Base-by-base conservation (phyloP, 1,140 invertebrate genomes). In the Goniozus legneri region DNA sequence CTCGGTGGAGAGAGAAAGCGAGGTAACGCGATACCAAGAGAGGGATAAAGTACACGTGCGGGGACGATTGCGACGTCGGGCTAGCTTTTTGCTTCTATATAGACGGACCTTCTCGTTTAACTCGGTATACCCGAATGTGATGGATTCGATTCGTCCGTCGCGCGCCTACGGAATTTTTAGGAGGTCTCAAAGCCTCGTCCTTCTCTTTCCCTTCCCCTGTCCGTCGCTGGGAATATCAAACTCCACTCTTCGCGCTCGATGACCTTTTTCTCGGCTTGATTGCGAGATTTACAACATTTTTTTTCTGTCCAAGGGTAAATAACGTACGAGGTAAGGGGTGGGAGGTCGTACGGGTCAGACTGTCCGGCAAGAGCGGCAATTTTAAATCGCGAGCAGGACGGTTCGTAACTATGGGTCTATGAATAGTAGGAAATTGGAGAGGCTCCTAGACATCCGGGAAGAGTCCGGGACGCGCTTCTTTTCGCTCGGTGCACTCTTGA, bases 391-490 rank as follows among this genome's bases (percentile, higher is more conserved):
- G 24, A 13, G 32, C 6, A 13, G 6, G 32, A 15, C 4, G 34
- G 10, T 38, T 19, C 33, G 14, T 39, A 36, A 39, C 32, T 40
- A 40, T 41, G 42, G 38, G 35, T 16, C 3, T 34, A 20, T 54
- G 56, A 55, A 60, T 62, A 22, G 43, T 30, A 47, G 49, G 48
- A 60, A 59, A 64, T 64, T 59, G 56, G 47, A 52, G 50, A 36
- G 48, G 43, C 36, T 54, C 49, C 47, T 48, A 48, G 44, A 57
- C 30, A 40, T 52, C 52, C 50, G 43, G 44, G 39, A n/a, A n/a
- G 33, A 34, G 36, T 48, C 37, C 27, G n/a, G n/a, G n/a, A n/a
- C n/a, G n/a, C 24, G 24, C 15, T 18, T 31, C 43, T 39, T 16
- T 35, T 41, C 33, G n/a, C 14, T 32, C 4, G 8, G n/a, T n/a